Evolutionary conservation across 2,113 vertebrate genomes (phyloP).

Genomic region (Tychaedon coryphoeus): DNA sequence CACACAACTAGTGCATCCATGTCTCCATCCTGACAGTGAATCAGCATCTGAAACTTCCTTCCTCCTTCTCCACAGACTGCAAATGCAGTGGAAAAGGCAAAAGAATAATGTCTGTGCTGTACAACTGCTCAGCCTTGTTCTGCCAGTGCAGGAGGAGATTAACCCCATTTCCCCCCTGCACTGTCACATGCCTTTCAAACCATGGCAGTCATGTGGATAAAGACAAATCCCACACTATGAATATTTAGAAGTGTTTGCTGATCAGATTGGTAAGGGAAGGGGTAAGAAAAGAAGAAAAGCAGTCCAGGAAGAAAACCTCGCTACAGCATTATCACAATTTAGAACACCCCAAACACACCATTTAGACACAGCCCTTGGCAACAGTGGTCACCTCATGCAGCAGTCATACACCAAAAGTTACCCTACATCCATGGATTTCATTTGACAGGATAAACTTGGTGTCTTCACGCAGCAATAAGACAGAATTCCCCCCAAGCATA

Average conservation of each 20-base stretch:
- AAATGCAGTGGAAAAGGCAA: neutral
- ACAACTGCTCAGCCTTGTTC: neutral
- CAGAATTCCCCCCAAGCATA: neutral
- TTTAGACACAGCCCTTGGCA: neutral
- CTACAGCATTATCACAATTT: neutral
- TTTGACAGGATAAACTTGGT: neutral
- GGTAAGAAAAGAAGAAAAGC: neutral
- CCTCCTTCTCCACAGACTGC: neutral
- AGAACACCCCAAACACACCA: neutral
- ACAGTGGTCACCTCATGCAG: rapidly evolving
- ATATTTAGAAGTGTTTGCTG: neutral
- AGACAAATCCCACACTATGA: neutral
- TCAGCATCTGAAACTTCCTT: neutral
- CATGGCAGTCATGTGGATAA: neutral
- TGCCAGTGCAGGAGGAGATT: neutral
- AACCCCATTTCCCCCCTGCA: neutral
- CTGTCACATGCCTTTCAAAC: neutral
- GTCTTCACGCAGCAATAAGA: neutral
- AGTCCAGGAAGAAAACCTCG: neutral
- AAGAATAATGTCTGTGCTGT: neutral
- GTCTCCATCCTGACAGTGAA: neutral
- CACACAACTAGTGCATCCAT: neutral
- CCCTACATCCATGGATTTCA: neutral
- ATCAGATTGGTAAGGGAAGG: neutral
- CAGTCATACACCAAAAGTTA: neutral